Percentiles rank a stretch among this genome's conserved stretches.
Evolutionary conservation across 1,140 invertebrate genomes (phyloP).

Genomic region (Dendroctonus valens): DNA sequence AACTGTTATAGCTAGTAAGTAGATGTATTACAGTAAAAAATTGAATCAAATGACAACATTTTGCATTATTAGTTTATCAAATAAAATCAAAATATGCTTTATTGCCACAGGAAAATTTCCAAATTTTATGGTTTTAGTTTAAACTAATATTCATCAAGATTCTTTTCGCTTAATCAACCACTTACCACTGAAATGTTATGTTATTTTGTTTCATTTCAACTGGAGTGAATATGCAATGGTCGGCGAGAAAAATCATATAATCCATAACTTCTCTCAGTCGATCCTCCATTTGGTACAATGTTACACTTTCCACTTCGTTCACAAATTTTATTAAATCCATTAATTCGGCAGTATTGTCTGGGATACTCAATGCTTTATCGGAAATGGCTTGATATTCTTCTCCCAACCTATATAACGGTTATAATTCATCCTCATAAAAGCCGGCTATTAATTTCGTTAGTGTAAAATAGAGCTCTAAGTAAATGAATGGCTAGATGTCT

Average conservation of each 20-base stretch:
- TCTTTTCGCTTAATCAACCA: no score
- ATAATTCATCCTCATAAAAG: background rate
- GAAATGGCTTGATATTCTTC: slow-evolving; percentile 83
- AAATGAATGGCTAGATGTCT: no score
- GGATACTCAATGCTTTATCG: slow-evolving; percentile 73
- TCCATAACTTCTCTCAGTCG: slow-evolving; percentile 64
- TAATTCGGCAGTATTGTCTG: slow-evolving; percentile 78
- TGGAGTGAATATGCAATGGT: slow-evolving; percentile 74
- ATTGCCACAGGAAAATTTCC: no score
- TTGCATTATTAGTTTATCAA: background rate
- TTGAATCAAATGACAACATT: background rate
- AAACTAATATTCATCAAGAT: no score
- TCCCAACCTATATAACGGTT: slow-evolving; percentile 63
- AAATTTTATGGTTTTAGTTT: no score
- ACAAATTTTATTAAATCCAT: slow-evolving; percentile 81
- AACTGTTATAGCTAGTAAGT: no score
- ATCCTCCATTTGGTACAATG: slow-evolving; percentile 72
- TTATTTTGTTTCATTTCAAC: slow-evolving; percentile 86
- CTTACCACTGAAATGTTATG: slow-evolving; percentile 78
- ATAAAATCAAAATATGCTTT: no score
- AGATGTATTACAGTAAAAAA: no score
- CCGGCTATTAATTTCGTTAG: background rate
- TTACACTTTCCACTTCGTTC: slow-evolving; percentile 69
- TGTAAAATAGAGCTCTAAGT: slow-evolving; percentile 9
- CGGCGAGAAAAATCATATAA: slow-evolving; percentile 74